These are phyloP conservation scores for Crocuta crocuta DNA, from an alignment of 2,113 vertebrate genomes.

Conservation along the genomic window DNA sequence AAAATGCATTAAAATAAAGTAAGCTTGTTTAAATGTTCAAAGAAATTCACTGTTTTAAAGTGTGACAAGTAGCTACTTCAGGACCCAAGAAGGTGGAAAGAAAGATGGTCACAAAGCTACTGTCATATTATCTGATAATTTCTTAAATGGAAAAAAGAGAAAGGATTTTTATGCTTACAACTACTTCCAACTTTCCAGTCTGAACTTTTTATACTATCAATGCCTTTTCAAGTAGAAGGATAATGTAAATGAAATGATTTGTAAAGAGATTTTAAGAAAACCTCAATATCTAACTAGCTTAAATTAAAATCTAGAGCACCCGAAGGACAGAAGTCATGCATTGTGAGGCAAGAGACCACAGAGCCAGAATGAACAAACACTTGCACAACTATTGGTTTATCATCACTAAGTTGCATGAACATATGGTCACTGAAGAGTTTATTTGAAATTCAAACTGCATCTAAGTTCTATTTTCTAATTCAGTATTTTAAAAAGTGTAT, in stretches of 20 bases:
- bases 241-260: constrained; percentile 66
- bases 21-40: constrained; percentile 62
- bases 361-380: constrained; percentile 65
- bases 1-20: constrained; percentile 62
- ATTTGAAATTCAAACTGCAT: constrained; percentile 63
- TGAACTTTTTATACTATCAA: constrained; percentile 46
- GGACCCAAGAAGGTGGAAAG: not conserved
- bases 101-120: not conserved
- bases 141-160: constrained; percentile 8
- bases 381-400: constrained; percentile 24
- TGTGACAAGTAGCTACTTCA: constrained; percentile 24
- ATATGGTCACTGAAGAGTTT: constrained; percentile 47
- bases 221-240: constrained; percentile 43
- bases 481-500: constrained; percentile 28
- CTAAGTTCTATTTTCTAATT: constrained; percentile 54
- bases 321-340: constrained; percentile 48
- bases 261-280: constrained; percentile 63
- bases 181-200: constrained; percentile 44
- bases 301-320: constrained; percentile 70
- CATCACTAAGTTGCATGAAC: constrained; percentile 40
- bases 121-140: constrained; percentile 12
- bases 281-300: constrained; percentile 56
- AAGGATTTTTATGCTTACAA: constrained; percentile 52
- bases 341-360: constrained; percentile 55
- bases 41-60: constrained; percentile 57